A percentile compares a stretch with the other conserved stretches of the same genome.
Conservation (phyloP, 2,797 vertebrate genomes). For the Notamacropus eugenii region DNA sequence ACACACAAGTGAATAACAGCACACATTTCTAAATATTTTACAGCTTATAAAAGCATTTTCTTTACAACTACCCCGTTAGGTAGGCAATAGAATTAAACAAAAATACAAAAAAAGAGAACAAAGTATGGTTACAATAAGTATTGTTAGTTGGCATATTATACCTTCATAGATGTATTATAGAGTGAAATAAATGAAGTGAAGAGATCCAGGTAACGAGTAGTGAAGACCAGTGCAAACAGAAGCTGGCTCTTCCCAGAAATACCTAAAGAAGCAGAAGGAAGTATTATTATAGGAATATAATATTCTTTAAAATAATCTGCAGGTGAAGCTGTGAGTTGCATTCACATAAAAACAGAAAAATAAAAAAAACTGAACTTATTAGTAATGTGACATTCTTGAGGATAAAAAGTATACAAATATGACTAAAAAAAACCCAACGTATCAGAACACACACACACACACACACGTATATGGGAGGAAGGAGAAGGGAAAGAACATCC, state of each 20-base stretch:
- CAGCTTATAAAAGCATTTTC: neutral
- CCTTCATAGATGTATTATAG: constrained; percentile 99
- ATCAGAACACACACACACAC: neutral
- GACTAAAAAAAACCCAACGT: neutral
- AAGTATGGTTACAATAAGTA: neutral
- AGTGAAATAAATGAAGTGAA: constrained; percentile 98
- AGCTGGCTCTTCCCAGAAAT: constrained; percentile 99
- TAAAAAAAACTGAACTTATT: constrained; percentile 48
- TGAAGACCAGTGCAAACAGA: constrained; percentile 98
- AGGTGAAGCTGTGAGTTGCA: neutral
- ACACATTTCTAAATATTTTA: neutral
- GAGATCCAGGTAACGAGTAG: constrained; percentile 98
- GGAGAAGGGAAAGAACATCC: neutral
- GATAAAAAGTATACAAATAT: neutral
- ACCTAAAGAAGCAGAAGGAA: constrained; percentile 87
- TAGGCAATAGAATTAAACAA: neutral
- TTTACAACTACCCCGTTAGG: neutral
- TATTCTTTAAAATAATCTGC: constrained; percentile 16
- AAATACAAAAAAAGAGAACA: neutral
- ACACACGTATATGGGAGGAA: neutral
- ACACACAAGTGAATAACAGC: neutral
- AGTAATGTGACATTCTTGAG: neutral
- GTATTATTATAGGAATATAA: constrained; percentile 51
- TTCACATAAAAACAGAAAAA: neutral
- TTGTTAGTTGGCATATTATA: constrained; percentile 79